Evolutionary conservation across 2,888 invertebrate genomes (phyloP), one percentile per base, ranked within the genome.

Genomic region (Dryobotodes eremita): DNA sequence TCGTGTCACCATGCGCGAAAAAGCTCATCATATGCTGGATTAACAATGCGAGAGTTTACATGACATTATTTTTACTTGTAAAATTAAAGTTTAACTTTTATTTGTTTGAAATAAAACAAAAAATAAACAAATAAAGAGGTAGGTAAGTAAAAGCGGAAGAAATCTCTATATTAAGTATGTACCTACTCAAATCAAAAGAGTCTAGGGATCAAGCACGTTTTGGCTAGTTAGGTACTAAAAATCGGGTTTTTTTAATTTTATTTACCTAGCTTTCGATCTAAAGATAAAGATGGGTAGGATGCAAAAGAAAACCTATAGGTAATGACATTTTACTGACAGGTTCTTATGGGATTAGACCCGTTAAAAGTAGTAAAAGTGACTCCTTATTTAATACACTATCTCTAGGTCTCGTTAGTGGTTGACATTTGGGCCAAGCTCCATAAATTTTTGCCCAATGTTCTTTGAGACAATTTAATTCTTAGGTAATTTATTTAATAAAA

Each of bases 21-120:
- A 85, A 85, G 70, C 76, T 81, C 81, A 76, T 68, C 74, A 70
- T 71, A 74, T 61, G 69, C 61, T 79, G 65, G 72, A 31, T 84
- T 84, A 64, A 71, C 59, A 77, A 61, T n/a, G 53, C 15, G 36
- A 66, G 59, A 74, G 36, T 50, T 69, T n/a, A 80, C 23, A 48
- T 74, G 48, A 36, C 26, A 36, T 71, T 82, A 74, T 59, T 79
- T 59, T 66, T 42, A 62, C 31, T 78, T 77, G 66, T 46, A 6
- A 75, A 59, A 59, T 61, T 26, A 61, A 23, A 59, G 15, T 20
- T 31, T 46, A 26, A 31, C 3, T 36, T 15, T 48, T 1, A 7
- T 74, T 57, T 53, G 10, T 46, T 53, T 61, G 3, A 15, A n/a
- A n/a, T 42, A 42, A 42, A 42, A 42, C 7, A 42, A 42, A 42